Percentiles rank a stretch among this genome's conserved stretches.
Conservation (phyloP, 2,113 vertebrate genomes). For the Apodemus speciosus region DNA sequence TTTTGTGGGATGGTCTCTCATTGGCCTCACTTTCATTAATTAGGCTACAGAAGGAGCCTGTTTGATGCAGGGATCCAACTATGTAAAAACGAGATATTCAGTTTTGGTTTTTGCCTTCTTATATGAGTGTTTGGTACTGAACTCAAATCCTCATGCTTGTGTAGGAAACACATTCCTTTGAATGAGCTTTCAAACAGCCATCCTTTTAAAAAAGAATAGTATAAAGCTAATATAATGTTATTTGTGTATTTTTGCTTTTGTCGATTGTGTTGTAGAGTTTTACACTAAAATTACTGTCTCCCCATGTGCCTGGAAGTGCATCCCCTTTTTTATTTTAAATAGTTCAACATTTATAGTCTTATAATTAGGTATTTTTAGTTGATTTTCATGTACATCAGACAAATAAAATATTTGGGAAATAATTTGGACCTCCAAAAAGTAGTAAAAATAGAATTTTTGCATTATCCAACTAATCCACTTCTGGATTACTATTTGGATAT, state of each 20-base stretch:
- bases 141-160: background rate
- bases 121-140: background rate
- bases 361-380: background rate
- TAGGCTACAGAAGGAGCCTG: background rate
- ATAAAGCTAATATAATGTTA: background rate
- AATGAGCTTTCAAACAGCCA: background rate
- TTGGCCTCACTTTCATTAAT: background rate
- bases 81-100: too few species aligned
- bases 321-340: background rate
- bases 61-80: too few species aligned
- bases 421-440: background rate
- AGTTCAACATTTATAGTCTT: background rate
- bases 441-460: background rate
- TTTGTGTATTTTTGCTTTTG: background rate
- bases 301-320: too few species aligned
- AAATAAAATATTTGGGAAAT: background rate
- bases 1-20: background rate
- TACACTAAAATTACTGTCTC: background rate
- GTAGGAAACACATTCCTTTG: background rate
- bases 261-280: background rate
- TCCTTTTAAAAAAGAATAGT: background rate
- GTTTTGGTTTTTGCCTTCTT: background rate
- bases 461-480: background rate
- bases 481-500: too few species aligned
- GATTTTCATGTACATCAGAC: background rate